Conservation (phyloP, 2,888 invertebrate genomes). For the Abrostola tripartita region DNA sequence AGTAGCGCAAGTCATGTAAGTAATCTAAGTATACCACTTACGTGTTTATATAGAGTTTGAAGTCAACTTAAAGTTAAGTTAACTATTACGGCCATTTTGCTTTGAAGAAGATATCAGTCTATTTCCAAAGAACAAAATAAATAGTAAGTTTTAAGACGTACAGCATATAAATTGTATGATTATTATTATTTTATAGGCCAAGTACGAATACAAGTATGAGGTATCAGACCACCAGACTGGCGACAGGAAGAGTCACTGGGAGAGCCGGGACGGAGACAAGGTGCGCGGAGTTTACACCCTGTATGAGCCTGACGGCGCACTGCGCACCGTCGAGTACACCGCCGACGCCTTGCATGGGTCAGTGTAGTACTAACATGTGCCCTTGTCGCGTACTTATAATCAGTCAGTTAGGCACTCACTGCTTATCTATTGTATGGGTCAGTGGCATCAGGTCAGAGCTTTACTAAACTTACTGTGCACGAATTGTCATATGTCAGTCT, state of each 20-base stretch:
- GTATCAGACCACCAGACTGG: slow-evolving; percentile 87
- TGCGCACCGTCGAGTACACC: slow-evolving; percentile 84
- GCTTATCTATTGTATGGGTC: no score
- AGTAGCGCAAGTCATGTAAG: slow-evolving; percentile 42
- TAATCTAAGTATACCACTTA: neutral
- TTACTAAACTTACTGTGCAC: no score
- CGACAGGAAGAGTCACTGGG: slow-evolving; percentile 85
- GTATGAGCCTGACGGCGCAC: slow-evolving; percentile 85
- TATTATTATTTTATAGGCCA: slow-evolving; percentile 66
- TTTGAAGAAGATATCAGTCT: no score
- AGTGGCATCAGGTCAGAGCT: no score
- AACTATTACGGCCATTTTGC: no score
- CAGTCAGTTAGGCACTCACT: no score
- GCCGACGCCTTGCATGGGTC: slow-evolving; percentile 84
- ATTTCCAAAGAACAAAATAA: no score
- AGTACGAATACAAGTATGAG: slow-evolving; percentile 87
- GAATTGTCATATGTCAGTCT: no score
- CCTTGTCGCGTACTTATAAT: no score
- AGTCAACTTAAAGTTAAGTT: no score
- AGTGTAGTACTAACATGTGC: slow-evolving; percentile 16
- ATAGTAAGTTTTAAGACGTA: no score
- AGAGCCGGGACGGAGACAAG: slow-evolving; percentile 84
- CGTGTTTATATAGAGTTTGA: no score
- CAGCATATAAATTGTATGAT: neutral
- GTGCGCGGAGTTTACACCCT: slow-evolving; percentile 84